phyloP scores from a whole-genome alignment of 1,140 invertebrate species.

The Drosophila pruinosa region DNA sequence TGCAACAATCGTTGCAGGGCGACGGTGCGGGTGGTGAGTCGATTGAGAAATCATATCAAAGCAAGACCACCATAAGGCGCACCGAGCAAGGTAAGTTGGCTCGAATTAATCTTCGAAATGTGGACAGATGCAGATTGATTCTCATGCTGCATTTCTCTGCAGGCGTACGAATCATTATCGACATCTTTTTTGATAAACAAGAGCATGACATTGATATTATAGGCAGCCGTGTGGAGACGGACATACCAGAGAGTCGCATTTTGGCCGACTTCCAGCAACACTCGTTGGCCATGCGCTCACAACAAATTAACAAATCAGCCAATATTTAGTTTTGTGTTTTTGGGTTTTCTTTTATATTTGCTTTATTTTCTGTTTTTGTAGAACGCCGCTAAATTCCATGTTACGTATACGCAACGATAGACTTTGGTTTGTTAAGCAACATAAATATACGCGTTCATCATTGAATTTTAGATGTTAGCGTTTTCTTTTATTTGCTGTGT shows the following conservation, averaged over 20 bases:
- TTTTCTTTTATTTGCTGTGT: not conserved
- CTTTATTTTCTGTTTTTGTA: not conserved
- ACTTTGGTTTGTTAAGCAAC: constrained; percentile 20
- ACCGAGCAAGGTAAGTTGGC: constrained; percentile 55
- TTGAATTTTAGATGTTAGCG: not conserved
- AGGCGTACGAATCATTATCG: constrained; percentile 77
- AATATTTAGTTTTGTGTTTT: constrained; percentile 31
- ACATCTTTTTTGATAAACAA: constrained; percentile 69
- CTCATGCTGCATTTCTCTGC: not conserved
- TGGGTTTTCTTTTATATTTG: not conserved
- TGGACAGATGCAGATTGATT: not conserved
- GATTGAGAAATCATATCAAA: constrained; percentile 55
- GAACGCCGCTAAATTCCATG: constrained; percentile 26
- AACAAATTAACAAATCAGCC: constrained; percentile 1
- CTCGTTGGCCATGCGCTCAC: constrained; percentile 35
- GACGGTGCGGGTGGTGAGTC: not conserved
- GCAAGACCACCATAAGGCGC: constrained; percentile 67
- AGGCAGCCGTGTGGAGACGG: constrained; percentile 71
- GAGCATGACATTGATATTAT: constrained; percentile 56
- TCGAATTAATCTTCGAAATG: not conserved
- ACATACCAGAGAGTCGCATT: constrained; percentile 73
- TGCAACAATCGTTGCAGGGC: constrained; percentile 11
- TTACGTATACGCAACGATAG: constrained; percentile 23
- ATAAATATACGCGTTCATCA: constrained; percentile 14
- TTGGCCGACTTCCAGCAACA: constrained; percentile 67